Base-by-base conservation (phyloP, 2,113 vertebrate genomes). In the Patagioenas fasciata region DNA sequence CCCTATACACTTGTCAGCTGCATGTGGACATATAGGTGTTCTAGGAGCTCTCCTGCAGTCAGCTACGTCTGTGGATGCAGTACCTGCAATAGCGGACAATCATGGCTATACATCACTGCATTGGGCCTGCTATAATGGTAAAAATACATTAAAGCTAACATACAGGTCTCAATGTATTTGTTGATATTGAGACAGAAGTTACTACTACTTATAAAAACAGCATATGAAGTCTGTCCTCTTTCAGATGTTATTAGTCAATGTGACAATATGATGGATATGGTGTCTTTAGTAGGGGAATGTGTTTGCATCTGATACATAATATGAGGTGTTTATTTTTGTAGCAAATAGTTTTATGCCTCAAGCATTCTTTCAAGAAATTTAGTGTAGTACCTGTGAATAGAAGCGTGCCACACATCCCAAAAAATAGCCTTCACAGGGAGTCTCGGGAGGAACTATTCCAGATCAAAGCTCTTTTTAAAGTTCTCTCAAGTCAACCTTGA, bases 71-170 rank as follows among this genome's bases (percentile, higher is more conserved):
- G 87, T 97, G 91, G 99, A 99, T 93, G 97, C 98, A 40, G 97
- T 98, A 36, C 99, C 99, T 84, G 98, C 98, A 34, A 87, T 98
- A 95, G 98, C 98, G 96, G 99, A 99, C 98, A 99, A 98, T 99
- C 98, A 99, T 10, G 99, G 99, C 97, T 99, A 99, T 64, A 99
- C 99, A 29, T 99, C 99, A 21, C 98, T 99, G 92, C 99, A 99
- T 75, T 99, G 99, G 99, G 99, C 99, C 96, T 99, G 99, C 98
- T 99, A 99, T 91, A 99, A 99, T 64, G 99, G 99, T 99, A 98
- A 97, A 47, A 28, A 31, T 2, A n/a, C 20, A 3, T 40, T 28
- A 18, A 14, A 71, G 21, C 28, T 48, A 2, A 84, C 73, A 66
- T 14, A 13, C 20, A 23, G 8, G 29, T 69, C 53, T 53, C 3